Base-by-base conservation (phyloP, 2,888 invertebrate species). In the Helobdella robusta region DNA sequence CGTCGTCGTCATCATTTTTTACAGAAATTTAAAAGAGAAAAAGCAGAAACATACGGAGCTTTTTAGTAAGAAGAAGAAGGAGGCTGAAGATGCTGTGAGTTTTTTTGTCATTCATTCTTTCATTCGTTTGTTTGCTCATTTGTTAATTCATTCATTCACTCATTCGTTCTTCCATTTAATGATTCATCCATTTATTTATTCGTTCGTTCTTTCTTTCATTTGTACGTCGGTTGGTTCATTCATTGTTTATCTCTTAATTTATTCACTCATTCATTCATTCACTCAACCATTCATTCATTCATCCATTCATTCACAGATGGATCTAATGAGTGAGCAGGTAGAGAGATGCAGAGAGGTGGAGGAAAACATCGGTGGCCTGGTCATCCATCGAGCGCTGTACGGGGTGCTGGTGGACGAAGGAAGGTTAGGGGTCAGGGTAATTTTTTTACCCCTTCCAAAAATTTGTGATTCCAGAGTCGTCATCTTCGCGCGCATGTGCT, bases 321-420 rank as follows among this genome's bases (percentile, higher is more conserved):
- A 90, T 69, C 81, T 98, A 59, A 95, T 98, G 95, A 84, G 85
- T 72, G 90, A 89, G 68, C 89, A 91, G 0, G 92, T 90, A 74
- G 85, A 87, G 40, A 84, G 94, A 69, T 89, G 89, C 70, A 83
- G 85, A 65, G 83, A 84, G 0, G 88, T 88, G 23, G 97, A 98
- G 78, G 87, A 87, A 72, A 83, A 83, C 36, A 88, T 86, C 72
- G 85, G 85, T 69, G 97, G 97, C 0, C 82, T 98, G 36, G 83
- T 97, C 56, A 89, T 98, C 68, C 81, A 87, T 0, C 86, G 86
- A 74, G 95, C 93, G 0, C 73, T 88, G 56, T 83, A 81, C 72
- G 82, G 81, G 15, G 76, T 77, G 71, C 71, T 78, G 18, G 68
- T 72, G 4, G 70, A 72, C 4, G 68, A 71, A 25, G 71, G 70